Conservation (phyloP, 2,797 vertebrate species). For the Pitangus sulphuratus region DNA sequence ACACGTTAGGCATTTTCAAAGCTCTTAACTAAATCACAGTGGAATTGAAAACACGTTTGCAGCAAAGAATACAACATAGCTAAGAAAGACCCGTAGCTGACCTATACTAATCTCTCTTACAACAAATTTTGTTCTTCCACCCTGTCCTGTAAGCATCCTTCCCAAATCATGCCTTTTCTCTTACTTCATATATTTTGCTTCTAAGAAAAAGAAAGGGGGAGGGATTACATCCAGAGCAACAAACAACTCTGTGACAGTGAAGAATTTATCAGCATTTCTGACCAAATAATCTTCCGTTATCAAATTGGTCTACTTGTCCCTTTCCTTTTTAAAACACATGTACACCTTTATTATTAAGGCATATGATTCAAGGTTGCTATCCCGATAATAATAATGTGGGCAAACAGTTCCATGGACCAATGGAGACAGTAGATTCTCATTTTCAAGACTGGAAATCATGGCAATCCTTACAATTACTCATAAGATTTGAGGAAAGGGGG, state of each 20-base stretch:
- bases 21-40: neutral
- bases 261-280: neutral
- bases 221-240: neutral
- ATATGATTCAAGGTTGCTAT: neutral
- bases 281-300: neutral
- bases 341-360: neutral
- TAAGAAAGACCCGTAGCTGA: neutral
- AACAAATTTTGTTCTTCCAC: neutral
- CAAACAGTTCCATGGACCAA: neutral
- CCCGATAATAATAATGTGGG: neutral
- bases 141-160: neutral
- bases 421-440: neutral
- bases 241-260: neutral
- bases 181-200: neutral
- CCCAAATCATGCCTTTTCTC: neutral
- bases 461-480: neutral
- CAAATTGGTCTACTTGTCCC: neutral
- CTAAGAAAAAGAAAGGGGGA: fast-evolving
- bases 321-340: neutral
- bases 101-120: neutral
- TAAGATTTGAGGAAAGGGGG: neutral
- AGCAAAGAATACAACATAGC: neutral
- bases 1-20: constrained; percentile 4
- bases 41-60: neutral
- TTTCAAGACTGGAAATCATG: neutral